These are phyloP conservation scores for Chondrilla cf. caribensis DNA, from an alignment of 37 sponge, comb jelly and placozoan species.

Conservation along the genomic window DNA sequence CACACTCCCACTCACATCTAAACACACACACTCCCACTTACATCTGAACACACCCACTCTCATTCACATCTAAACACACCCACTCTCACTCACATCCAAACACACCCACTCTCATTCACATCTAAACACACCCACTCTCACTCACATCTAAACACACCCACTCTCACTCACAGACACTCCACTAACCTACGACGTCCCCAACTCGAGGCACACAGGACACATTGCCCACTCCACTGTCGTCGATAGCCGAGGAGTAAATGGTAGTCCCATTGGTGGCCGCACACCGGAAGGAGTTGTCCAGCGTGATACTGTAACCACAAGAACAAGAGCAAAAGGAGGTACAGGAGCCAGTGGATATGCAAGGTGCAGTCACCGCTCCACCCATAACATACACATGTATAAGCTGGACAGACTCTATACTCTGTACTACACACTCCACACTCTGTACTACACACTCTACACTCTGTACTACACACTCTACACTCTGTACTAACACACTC, in stretches of 20 bases:
- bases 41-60: no score
- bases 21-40: no score
- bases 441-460: no score
- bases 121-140: not conserved
- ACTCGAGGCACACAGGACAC: conserved; percentile 25
- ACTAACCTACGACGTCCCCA: conserved; percentile 34
- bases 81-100: not conserved
- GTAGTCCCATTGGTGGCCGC: not conserved
- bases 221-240: conserved; percentile 15
- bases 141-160: no score
- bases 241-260: conserved; percentile 8
- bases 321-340: not conserved
- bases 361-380: no score
- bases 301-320: not conserved
- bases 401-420: no score
- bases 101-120: not conserved
- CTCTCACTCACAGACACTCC: not conserved
- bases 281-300: not conserved
- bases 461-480: no score
- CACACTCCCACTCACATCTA: no score
- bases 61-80: no score
- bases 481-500: no score
- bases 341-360: not conserved
- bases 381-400: no score
- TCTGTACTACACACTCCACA: no score